Percentiles rank a stretch among this genome's conserved stretches.
These are phyloP conservation scores for Euwallacea fornicatus DNA, from an alignment of 1,140 invertebrate species.

Conservation along the genomic window DNA sequence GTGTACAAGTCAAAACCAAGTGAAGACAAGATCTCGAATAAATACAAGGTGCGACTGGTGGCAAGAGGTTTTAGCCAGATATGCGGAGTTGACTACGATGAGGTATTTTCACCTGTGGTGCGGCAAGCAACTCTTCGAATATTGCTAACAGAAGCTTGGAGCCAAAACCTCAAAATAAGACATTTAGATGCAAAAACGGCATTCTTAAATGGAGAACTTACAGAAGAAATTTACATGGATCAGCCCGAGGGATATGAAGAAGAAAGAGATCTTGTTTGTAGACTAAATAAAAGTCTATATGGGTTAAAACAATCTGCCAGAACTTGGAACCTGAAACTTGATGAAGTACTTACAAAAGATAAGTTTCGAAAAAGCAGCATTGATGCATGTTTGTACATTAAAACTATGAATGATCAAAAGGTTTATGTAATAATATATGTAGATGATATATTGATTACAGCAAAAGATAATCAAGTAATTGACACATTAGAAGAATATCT, in stretches of 20 bases:
- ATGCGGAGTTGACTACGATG: conserved; percentile 46
- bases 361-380: conserved; percentile 39
- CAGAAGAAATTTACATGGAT: conserved; percentile 42
- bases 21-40: conserved; percentile 43
- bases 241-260: conserved; percentile 41
- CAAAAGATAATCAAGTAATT: neutral
- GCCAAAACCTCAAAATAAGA: conserved; percentile 43
- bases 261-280: conserved; percentile 19
- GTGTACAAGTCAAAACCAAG: conserved; percentile 50
- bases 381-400: conserved; percentile 45
- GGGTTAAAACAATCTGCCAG: conserved; percentile 55
- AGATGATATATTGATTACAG: conserved; percentile 21
- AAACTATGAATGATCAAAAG: neutral
- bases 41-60: conserved; percentile 54
- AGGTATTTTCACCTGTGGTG: conserved; percentile 50
- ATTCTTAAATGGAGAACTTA: conserved; percentile 35
- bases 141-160: conserved; percentile 50
- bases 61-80: conserved; percentile 53
- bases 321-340: conserved; percentile 50
- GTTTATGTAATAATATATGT: conserved; percentile 9
- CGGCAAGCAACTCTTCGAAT: conserved; percentile 49
- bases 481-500: conserved; percentile 38
- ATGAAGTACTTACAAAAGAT: conserved; percentile 38
- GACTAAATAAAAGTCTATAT: conserved; percentile 52
- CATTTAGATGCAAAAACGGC: conserved; percentile 44